A percentile compares a stretch with the other conserved stretches of the same genome.
phyloP scores from a whole-genome alignment of 64 coral and sea anemone genomes.

The Acropora tenuis region DNA sequence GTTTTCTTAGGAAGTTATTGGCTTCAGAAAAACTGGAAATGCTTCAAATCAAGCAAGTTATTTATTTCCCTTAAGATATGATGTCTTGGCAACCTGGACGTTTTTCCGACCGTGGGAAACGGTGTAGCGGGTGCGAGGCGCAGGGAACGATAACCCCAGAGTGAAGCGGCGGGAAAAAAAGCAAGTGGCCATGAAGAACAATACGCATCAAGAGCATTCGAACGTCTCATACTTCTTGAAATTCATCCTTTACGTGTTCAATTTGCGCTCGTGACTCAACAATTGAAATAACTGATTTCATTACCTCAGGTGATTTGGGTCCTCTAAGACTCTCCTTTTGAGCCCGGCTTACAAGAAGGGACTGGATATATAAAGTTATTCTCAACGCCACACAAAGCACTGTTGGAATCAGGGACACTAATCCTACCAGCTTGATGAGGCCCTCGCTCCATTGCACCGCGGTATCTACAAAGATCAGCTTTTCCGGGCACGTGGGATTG shows the following conservation, averaged over 20 bases:
- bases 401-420: constrained; percentile 5
- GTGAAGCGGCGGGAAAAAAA: neutral
- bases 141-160: neutral
- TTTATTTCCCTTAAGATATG: no score
- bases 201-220: no score
- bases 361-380: constrained; percentile 3
- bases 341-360: neutral
- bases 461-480: constrained; percentile 11
- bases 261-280: neutral
- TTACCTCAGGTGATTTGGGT: neutral
- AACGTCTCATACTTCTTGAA: no score
- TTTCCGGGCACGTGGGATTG: constrained; percentile 33
- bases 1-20: no score
- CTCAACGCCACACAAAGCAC: neutral
- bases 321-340: neutral
- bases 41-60: no score
- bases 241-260: neutral
- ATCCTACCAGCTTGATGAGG: neutral
- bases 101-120: no score
- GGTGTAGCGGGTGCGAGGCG: neutral
- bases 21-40: no score
- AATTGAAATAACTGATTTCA: neutral
- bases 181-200: no score
- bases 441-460: constrained; percentile 10
- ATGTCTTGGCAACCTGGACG: no score